phyloP scores from a whole-genome alignment of 1,140 invertebrate species.

The Sminthurinus signatus region DNA sequence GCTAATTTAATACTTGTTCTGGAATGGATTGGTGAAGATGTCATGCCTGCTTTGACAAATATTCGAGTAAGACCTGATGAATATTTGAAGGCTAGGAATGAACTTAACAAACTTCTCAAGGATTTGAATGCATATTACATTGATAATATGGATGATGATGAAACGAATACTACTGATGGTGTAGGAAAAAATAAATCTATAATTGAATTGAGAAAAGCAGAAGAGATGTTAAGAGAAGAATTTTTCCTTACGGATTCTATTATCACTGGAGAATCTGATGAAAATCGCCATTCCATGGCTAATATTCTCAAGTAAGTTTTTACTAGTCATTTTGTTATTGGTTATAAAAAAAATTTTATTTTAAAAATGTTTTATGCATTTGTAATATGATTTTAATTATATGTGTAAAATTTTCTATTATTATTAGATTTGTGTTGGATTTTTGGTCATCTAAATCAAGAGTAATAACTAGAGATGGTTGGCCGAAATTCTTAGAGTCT shows the following conservation, averaged over 20 bases:
- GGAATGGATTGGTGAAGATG: conserved; percentile 29
- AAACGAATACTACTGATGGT: neutral
- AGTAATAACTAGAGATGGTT: neutral
- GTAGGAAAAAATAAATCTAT: too few relatives aligned
- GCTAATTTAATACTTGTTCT: conserved; percentile 28
- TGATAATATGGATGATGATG: neutral
- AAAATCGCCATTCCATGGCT: neutral
- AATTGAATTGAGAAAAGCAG: too few relatives aligned
- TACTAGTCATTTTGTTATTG: too few relatives aligned
- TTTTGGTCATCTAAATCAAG: neutral
- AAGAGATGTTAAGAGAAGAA: neutral
- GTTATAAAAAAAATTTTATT: neutral
- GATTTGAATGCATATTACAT: too few relatives aligned
- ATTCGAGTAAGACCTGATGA: neutral
- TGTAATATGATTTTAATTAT: neutral
- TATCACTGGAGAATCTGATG: neutral
- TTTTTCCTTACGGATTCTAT: neutral
- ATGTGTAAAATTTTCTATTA: neutral
- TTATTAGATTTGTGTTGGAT: neutral
- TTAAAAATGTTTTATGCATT: neutral
- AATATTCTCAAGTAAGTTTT: neutral
- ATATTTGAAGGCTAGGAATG: neutral
- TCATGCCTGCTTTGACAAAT: conserved; percentile 12
- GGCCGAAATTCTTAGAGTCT: too few relatives aligned
- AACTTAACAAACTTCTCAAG: neutral